Evolutionary conservation across 2,113 vertebrate genomes (phyloP).

Genomic region (Benitochromis conjunctus): DNA sequence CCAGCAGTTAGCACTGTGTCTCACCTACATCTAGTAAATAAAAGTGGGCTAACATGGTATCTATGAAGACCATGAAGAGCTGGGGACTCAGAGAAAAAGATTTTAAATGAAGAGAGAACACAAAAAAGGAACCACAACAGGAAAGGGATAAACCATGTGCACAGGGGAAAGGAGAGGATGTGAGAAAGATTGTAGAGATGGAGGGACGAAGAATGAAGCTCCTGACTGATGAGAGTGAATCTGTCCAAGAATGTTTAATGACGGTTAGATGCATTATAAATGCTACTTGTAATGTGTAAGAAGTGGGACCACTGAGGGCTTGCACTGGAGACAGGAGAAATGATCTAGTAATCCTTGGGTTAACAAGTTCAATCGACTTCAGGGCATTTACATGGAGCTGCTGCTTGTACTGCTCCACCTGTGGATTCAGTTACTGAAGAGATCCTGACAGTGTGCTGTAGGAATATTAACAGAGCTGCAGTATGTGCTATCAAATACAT

Average conservation of each 20-base stretch:
- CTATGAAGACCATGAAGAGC: neutral
- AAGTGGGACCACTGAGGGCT: constrained; percentile 4
- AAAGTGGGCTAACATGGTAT: neutral
- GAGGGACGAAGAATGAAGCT: neutral
- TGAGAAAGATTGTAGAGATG: neutral
- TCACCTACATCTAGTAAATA: neutral
- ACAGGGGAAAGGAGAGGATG: neutral
- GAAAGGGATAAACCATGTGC: neutral
- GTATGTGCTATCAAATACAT: neutral
- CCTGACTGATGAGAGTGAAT: constrained; percentile 17
- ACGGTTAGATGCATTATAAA: constrained; percentile 51
- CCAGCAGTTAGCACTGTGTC: neutral
- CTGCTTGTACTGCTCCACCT: neutral
- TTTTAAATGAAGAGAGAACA: neutral
- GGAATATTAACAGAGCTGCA: neutral
- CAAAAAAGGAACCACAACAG: neutral
- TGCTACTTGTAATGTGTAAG: constrained; percentile 29
- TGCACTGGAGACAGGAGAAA: neutral
- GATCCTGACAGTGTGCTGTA: neutral
- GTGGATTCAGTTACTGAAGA: neutral
- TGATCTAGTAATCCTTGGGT: neutral
- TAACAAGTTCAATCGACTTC: neutral
- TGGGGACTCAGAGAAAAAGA: neutral
- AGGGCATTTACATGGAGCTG: neutral
- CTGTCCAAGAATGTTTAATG: constrained; percentile 13